Evolutionary conservation across 2,797 vertebrate species (phyloP).

Genomic region (Myiothlypis chrysogaster): DNA sequence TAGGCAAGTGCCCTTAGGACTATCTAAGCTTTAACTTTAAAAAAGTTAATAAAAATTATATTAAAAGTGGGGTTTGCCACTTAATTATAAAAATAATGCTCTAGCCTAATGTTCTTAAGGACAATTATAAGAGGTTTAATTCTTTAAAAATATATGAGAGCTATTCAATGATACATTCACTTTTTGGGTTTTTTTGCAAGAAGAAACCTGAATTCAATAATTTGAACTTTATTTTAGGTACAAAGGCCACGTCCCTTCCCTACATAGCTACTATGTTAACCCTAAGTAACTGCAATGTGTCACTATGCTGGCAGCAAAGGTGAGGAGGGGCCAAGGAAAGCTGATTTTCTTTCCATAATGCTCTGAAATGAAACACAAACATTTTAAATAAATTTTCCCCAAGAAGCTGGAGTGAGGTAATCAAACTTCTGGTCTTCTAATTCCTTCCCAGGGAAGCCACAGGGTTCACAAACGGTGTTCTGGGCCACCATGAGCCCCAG

Average conservation of each 20-base stretch:
- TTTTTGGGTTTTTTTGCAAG: background rate
- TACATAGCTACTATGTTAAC: fast-evolving
- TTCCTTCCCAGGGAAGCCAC: background rate
- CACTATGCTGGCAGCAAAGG: background rate
- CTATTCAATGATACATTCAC: background rate
- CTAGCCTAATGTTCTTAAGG: background rate
- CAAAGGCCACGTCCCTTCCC: fast-evolving
- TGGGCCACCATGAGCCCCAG: background rate
- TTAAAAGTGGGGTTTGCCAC: background rate
- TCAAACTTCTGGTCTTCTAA: background rate
- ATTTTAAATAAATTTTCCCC: background rate
- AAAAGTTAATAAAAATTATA: background rate
- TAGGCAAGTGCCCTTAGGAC: background rate
- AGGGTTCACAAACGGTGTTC: background rate
- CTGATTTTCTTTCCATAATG: background rate
- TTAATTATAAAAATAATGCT: background rate
- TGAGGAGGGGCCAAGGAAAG: background rate
- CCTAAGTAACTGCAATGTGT: background rate
- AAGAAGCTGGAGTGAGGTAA: background rate
- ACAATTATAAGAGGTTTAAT: background rate
- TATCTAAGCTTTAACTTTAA: background rate
- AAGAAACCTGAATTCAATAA: background rate
- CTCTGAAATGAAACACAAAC: background rate
- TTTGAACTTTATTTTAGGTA: background rate
- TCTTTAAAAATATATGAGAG: background rate